These are phyloP conservation scores for Maniola jurtina DNA, from an alignment of 1,140 invertebrate species.

Conservation along the genomic window DNA sequence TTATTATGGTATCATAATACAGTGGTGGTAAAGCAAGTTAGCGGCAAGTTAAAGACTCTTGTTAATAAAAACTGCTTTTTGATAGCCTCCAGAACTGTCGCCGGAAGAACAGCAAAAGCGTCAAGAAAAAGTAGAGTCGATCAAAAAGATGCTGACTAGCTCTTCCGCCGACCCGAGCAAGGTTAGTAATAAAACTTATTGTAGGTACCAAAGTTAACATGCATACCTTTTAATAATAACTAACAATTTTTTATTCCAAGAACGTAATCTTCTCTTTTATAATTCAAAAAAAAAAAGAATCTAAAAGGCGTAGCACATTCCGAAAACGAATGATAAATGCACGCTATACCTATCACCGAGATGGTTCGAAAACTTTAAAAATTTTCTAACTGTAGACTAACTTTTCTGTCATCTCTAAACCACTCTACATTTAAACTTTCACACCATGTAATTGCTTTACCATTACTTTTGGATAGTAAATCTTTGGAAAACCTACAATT, in stretches of 20 bases:
- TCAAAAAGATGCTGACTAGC: slow-evolving; percentile 93
- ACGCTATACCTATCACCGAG: neutral
- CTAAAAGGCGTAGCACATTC: no score
- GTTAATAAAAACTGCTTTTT: neutral
- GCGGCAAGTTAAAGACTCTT: no score
- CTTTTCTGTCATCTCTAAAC: neutral
- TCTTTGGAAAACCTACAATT: neutral
- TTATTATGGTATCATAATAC: no score
- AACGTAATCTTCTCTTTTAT: no score
- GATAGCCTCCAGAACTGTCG: slow-evolving; percentile 85
- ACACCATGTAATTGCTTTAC: slow-evolving; percentile 16
- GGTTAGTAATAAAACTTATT: slow-evolving; percentile 46
- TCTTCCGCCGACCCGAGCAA: slow-evolving; percentile 75
- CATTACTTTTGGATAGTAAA: neutral
- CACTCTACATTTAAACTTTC: slow-evolving; percentile 7
- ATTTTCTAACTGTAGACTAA: neutral
- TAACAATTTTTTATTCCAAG: no score
- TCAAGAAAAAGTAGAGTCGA: slow-evolving; percentile 92
- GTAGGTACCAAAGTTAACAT: no score
- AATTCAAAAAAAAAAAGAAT: no score
- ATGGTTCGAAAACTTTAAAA: neutral
- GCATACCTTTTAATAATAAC: no score
- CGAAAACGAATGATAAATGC: no score
- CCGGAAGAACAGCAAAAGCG: slow-evolving; percentile 90
- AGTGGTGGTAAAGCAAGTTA: no score